Evolutionary conservation across 1,140 invertebrate genomes (phyloP).

Genomic region (Heliothis subflexa): DNA sequence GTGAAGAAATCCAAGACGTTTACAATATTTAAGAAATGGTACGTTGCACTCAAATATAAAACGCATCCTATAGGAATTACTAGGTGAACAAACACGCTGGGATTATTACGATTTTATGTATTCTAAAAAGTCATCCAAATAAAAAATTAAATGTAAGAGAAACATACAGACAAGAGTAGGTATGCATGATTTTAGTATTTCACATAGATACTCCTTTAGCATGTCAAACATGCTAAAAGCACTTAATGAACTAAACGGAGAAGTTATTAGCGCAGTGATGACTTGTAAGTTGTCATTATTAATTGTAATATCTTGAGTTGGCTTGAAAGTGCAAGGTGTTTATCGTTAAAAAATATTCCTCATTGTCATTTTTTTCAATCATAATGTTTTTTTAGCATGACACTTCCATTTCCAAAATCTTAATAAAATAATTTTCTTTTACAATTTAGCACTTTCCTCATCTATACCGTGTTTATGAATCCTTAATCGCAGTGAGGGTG

Average conservation of each 20-base stretch:
- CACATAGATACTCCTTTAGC: not conserved
- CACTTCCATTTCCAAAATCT: not conserved
- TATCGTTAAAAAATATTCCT: not conserved
- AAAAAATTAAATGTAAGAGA: no score
- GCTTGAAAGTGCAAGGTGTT: not conserved
- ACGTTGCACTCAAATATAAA: no score
- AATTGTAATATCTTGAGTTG: slow-evolving; percentile 4
- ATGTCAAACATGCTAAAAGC: not conserved
- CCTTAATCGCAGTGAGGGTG: slow-evolving; percentile 15
- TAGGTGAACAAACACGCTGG: no score
- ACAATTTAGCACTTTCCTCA: slow-evolving; percentile 2
- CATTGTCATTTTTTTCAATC: no score
- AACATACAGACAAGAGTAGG: no score
- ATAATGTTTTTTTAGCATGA: no score
- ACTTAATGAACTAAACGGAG: slow-evolving; percentile 7
- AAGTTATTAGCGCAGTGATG: slow-evolving; percentile 11
- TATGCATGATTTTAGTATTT: not conserved
- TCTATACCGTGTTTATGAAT: slow-evolving; percentile 10
- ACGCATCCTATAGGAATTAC: no score
- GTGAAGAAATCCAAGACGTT: no score
- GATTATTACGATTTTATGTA: no score
- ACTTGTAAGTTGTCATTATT: slow-evolving; percentile 12
- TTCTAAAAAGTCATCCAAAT: no score
- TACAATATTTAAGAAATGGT: no score
- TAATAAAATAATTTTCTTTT: not conserved